Evolutionary conservation across 37 sponge, comb jelly and placozoan genomes (phyloP).

Genomic region (Axinella damicornis): DNA sequence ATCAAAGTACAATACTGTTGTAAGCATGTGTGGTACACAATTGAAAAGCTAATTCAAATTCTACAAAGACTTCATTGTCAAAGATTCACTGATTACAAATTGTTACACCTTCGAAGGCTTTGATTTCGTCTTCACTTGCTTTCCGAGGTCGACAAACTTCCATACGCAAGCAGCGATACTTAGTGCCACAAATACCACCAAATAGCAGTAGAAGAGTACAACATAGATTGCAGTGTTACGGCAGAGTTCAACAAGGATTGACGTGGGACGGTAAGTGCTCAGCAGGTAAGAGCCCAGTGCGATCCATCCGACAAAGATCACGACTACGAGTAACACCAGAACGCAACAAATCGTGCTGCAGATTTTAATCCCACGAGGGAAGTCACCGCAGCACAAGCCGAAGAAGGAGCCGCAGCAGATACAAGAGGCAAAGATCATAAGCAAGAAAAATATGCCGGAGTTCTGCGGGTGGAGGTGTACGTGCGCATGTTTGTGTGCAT

Average conservation of each 20-base stretch:
- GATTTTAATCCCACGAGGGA: slow-evolving; percentile 9
- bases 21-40: too few species aligned
- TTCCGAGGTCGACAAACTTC: not conserved
- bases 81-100: too few species aligned
- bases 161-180: slow-evolving; percentile 1
- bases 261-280: not conserved
- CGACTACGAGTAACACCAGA: not conserved
- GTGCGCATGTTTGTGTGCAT: too few species aligned
- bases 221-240: slow-evolving; percentile 22
- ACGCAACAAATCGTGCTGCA: not conserved
- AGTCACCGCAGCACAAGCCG: slow-evolving; percentile 2
- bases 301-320: slow-evolving; percentile 23
- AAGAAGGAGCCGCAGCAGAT: slow-evolving; percentile 33
- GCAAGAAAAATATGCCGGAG: slow-evolving; percentile 22
- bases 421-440: slow-evolving; percentile 21
- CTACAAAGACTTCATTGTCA: too few species aligned
- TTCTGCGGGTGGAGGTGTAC: slow-evolving; percentile 9
- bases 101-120: too few species aligned
- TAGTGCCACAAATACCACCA: slow-evolving; percentile 9
- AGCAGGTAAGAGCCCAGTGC: slow-evolving; percentile 35
- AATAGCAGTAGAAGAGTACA: slow-evolving; percentile 20
- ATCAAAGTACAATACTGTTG: too few species aligned
- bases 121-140: too few species aligned
- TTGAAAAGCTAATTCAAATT: too few species aligned
- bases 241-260: not conserved